phyloP scores from a whole-genome alignment of 2,888 invertebrate species.

The Pterostichus niger region DNA sequence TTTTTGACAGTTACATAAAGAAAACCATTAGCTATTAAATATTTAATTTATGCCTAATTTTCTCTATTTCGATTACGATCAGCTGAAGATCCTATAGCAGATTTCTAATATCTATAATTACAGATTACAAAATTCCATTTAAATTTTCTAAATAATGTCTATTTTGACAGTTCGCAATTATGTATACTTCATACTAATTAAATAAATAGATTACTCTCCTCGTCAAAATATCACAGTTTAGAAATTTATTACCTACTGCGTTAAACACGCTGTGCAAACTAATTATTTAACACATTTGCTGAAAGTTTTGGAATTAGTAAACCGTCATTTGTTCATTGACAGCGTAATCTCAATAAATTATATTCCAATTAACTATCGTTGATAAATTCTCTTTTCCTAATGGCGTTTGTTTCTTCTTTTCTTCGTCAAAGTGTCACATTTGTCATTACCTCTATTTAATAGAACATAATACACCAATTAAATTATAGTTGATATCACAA shows the following conservation, averaged over 20 bases:
- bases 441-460: neutral
- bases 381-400: constrained; percentile 18
- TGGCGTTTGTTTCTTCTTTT: constrained; percentile 28
- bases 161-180: constrained; percentile 16
- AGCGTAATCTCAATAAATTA: constrained; percentile 33
- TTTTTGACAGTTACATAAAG: too few species aligned
- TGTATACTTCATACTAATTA: neutral
- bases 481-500: constrained; percentile 11
- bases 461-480: constrained; percentile 8
- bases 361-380: constrained; percentile 17
- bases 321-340: constrained; percentile 35
- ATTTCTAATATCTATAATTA: too few species aligned
- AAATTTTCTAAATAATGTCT: neutral
- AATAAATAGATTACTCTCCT: constrained; percentile 2
- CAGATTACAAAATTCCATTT: too few species aligned
- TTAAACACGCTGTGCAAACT: constrained; percentile 18
- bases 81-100: too few species aligned
- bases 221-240: constrained; percentile 31
- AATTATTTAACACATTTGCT: constrained; percentile 46
- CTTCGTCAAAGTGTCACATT: constrained; percentile 1
- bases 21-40: too few species aligned
- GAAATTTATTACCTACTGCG: constrained; percentile 27
- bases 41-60: too few species aligned
- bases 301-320: constrained; percentile 52
- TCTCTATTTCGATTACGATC: too few species aligned